Conservation (phyloP, 2,888 invertebrate species). For the Pammene aurita region DNA sequence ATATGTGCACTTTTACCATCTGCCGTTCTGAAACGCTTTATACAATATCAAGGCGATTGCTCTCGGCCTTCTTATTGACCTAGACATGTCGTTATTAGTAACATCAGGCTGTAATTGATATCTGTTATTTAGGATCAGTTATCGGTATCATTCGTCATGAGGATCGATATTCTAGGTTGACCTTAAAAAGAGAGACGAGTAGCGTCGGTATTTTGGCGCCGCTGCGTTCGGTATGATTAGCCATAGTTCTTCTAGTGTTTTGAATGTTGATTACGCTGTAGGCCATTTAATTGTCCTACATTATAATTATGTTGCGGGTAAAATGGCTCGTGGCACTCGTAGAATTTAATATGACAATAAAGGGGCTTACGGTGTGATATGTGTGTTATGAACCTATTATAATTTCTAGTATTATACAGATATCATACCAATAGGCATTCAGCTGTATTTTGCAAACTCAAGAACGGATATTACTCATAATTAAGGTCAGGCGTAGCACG, state of each 20-base stretch:
- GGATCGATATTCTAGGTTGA: conserved; percentile 40
- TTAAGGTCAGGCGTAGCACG: too few relatives aligned
- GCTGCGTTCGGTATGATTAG: conserved; percentile 35
- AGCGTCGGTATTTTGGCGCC: conserved; percentile 44
- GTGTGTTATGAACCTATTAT: neutral
- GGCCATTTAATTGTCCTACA: conserved; percentile 37
- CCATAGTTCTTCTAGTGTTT: conserved; percentile 40
- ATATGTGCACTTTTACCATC: conserved; percentile 64
- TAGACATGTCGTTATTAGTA: conserved; percentile 64
- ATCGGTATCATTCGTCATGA: conserved; percentile 44
- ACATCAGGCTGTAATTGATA: conserved; percentile 61
- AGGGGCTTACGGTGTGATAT: neutral
- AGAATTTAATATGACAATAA: neutral
- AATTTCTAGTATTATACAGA: neutral
- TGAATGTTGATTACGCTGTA: conserved; percentile 42
- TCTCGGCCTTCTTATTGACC: conserved; percentile 64
- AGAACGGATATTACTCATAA: too few relatives aligned
- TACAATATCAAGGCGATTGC: conserved; percentile 65
- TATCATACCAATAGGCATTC: neutral
- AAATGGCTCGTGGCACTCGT: neutral
- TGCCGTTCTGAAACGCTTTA: conserved; percentile 57
- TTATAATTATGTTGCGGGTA: conserved; percentile 42
- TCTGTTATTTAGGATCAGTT: conserved; percentile 48
- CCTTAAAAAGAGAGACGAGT: conserved; percentile 45
- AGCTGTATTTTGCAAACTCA: too few relatives aligned